These are phyloP conservation scores for Poeciliopsis gracilis DNA, from an alignment of 2,797 vertebrate genomes.

Conservation along the genomic window DNA sequence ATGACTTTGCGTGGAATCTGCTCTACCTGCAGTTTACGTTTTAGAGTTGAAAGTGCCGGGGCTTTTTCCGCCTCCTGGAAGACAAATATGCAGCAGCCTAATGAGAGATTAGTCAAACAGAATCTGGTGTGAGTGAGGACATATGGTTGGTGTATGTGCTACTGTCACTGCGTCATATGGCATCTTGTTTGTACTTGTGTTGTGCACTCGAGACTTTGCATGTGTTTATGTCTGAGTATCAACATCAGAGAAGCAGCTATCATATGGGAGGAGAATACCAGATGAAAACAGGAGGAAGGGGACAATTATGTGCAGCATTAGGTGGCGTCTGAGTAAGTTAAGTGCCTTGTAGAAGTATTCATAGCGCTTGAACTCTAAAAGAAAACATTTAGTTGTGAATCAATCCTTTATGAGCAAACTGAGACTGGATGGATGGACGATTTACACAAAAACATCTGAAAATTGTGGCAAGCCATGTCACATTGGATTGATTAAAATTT, in stretches of 20 bases:
- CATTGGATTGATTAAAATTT: neutral
- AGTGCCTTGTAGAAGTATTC: constrained; percentile 1
- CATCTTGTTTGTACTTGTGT: constrained; percentile 20
- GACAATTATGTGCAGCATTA: constrained; percentile 63
- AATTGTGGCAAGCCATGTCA: neutral
- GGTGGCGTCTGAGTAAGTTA: constrained; percentile 24
- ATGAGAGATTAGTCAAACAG: neutral
- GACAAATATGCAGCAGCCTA: neutral
- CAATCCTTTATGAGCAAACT: neutral
- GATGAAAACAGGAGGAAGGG: constrained; percentile 63
- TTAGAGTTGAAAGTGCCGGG: neutral
- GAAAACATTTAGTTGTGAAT: neutral
- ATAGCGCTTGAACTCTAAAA: neutral
- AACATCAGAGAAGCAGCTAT: constrained; percentile 65
- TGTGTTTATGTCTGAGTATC: constrained; percentile 45
- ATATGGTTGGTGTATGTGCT: constrained; percentile 31
- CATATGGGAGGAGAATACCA: constrained; percentile 46
- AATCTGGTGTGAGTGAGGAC: neutral
- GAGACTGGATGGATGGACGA: neutral
- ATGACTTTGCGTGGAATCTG: constrained; percentile 11
- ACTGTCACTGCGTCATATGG: constrained; percentile 31
- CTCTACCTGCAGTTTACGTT: neutral
- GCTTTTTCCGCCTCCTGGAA: constrained; percentile 17
- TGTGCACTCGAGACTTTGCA: constrained; percentile 33
- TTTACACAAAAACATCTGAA: neutral